phyloP scores from a whole-genome alignment of 2,888 invertebrate species.

The Agrochola lota region DNA sequence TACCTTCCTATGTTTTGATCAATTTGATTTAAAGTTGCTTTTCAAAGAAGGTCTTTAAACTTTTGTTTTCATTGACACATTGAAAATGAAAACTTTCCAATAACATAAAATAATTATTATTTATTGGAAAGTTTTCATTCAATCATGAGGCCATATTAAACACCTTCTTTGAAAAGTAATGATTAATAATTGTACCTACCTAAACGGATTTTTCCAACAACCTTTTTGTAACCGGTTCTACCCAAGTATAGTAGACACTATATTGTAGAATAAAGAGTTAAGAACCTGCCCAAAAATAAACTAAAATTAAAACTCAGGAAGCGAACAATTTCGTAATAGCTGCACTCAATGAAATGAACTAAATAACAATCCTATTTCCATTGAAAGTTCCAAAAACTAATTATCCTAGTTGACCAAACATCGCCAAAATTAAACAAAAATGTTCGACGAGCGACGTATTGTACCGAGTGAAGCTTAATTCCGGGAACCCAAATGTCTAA shows the following conservation, averaged over 20 bases:
- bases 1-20: neutral
- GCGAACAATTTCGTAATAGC: neutral
- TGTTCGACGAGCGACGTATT: constrained; percentile 63
- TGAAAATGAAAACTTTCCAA: neutral
- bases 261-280: neutral
- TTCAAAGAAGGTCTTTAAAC: neutral
- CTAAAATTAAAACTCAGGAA: neutral
- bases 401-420: constrained; percentile 33
- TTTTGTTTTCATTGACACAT: too few species aligned
- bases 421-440: constrained; percentile 72
- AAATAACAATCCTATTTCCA: neutral
- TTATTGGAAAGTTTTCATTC: too few species aligned
- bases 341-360: neutral
- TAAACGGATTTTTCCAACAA: neutral
- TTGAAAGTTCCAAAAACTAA: constrained; percentile 11
- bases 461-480: constrained; percentile 76
- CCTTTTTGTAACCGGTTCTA: neutral
- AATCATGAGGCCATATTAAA: too few species aligned
- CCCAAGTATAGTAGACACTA: too few species aligned
- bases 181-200: neutral
- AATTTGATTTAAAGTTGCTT: neutral
- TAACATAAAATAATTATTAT: neutral
- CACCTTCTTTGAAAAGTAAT: too few species aligned
- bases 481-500: constrained; percentile 78
- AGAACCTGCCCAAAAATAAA: neutral